Evolutionary conservation across 2,888 invertebrate species (phyloP).

Genomic region (Agriotes lineatus): DNA sequence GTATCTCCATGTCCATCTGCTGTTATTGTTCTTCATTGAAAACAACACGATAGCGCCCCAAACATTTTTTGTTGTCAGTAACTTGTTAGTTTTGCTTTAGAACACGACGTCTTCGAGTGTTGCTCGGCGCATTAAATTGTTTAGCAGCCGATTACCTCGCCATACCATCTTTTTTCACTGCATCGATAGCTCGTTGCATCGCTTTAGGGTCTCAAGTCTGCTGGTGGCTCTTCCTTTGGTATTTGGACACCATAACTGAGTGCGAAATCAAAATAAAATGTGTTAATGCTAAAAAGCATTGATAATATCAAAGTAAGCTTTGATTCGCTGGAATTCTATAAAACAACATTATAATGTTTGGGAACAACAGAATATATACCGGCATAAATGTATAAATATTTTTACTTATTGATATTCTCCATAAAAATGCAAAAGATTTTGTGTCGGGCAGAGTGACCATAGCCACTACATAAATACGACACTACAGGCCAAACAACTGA

Average conservation of each 20-base stretch:
- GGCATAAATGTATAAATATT: no score
- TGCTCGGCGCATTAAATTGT: no score
- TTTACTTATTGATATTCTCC: background rate
- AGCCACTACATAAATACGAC: background rate
- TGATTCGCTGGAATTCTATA: background rate
- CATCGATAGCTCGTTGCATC: background rate
- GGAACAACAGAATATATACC: background rate
- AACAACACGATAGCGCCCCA: background rate
- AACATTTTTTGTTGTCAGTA: background rate
- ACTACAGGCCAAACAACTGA: background rate
- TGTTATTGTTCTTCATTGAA: no score
- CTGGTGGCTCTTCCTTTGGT: background rate
- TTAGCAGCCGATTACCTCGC: no score
- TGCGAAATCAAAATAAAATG: no score
- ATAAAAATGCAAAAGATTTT: background rate
- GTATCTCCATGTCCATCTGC: background rate
- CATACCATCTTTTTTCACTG: background rate
- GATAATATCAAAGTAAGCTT: background rate
- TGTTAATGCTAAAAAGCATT: no score
- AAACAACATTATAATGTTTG: background rate
- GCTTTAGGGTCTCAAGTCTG: background rate
- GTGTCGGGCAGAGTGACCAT: no score
- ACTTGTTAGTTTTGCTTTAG: background rate
- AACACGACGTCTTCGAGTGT: no score
- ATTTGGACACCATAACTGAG: no score